A percentile compares a stretch with the other conserved stretches of the same genome.
phyloP scores from a whole-genome alignment of 2,113 vertebrate genomes.

The Jaculus jaculus region DNA sequence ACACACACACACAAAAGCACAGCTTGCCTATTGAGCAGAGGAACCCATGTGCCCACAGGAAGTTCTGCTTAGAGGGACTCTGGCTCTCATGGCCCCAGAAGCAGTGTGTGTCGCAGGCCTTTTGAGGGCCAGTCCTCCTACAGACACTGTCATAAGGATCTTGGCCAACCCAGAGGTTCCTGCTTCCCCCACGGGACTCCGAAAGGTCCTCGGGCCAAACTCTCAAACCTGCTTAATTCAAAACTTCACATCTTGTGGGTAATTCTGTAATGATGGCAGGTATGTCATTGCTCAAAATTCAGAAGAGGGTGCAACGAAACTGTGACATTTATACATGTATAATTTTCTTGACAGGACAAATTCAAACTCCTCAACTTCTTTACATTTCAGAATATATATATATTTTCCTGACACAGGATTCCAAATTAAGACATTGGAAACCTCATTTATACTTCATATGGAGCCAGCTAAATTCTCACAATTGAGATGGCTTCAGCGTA shows the following conservation, averaged over 20 bases:
- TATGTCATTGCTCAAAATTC: neutral
- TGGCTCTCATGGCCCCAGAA: neutral
- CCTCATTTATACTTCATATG: neutral
- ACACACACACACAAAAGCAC: too few species aligned
- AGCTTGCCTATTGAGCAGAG: too few species aligned
- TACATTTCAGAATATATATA: neutral
- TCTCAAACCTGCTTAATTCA: neutral
- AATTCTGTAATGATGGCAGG: neutral
- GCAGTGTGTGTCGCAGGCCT: fast-evolving
- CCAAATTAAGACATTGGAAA: neutral
- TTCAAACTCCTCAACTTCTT: neutral
- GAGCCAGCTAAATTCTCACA: neutral
- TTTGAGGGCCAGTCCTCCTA: fast-evolving
- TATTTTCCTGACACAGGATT: neutral
- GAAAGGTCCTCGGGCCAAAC: neutral
- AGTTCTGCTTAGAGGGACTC: neutral
- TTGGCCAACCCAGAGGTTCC: neutral
- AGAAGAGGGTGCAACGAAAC: fast-evolving
- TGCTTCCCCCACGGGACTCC: neutral
- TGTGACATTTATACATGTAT: fast-evolving
- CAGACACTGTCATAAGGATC: neutral
- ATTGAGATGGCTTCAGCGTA: neutral
- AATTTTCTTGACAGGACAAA: neutral
- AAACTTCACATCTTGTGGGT: fast-evolving
- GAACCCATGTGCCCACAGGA: neutral